Evolutionary conservation across 2,888 invertebrate species (phyloP).

Genomic region (Thelaira solivaga): DNA sequence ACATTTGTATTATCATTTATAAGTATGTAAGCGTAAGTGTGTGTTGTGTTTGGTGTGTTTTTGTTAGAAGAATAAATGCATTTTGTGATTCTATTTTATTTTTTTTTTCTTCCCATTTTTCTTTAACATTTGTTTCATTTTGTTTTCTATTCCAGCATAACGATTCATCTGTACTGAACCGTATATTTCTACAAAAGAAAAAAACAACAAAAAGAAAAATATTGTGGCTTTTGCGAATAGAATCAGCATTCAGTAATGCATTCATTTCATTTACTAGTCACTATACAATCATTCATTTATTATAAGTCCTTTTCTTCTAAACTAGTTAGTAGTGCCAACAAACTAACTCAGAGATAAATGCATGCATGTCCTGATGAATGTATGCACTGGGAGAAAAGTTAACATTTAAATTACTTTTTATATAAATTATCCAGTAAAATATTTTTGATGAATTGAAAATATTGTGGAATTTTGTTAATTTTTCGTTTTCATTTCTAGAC

Average conservation of each 20-base stretch:
- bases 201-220: constrained; percentile 12
- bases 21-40: neutral
- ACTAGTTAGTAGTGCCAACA: constrained; percentile 26
- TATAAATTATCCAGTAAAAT: too few species aligned
- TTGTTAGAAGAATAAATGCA: constrained; percentile 22
- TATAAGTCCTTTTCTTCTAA: constrained; percentile 9
- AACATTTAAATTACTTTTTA: too few species aligned
- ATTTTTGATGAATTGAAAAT: too few species aligned
- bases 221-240: constrained; percentile 46
- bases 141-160: constrained; percentile 11
- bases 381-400: constrained; percentile 16
- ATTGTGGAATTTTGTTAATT: too few species aligned
- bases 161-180: constrained; percentile 26
- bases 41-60: neutral
- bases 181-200: neutral
- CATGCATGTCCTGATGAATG: neutral
- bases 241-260: constrained; percentile 21
- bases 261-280: constrained; percentile 51
- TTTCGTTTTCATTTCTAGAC: too few species aligned
- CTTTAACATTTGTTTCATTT: constrained; percentile 17
- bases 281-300: constrained; percentile 53
- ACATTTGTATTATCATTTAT: neutral
- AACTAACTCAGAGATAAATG: constrained; percentile 19
- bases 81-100: constrained; percentile 22
- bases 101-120: neutral